Conservation (phyloP, 1,140 invertebrate genomes). For the Rhizoglyphus robini region DNA sequence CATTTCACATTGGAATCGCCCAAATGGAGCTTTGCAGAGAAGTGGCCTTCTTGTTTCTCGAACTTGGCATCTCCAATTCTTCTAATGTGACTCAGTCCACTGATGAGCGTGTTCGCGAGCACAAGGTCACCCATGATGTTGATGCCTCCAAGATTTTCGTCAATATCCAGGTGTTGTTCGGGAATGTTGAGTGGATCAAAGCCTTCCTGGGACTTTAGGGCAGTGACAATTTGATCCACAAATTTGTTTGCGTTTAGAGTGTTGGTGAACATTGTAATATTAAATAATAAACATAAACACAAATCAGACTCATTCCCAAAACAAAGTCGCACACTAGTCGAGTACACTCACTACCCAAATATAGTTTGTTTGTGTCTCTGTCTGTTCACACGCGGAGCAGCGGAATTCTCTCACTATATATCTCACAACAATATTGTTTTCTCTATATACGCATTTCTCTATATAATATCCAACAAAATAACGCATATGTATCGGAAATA, state of each 20-base stretch:
- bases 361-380: too few species aligned
- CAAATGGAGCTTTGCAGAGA: neutral
- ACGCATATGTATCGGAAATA: too few species aligned
- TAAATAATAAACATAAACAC: too few species aligned
- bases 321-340: too few species aligned
- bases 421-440: too few species aligned
- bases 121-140: neutral
- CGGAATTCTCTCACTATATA: too few species aligned
- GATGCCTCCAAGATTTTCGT: neutral
- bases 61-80: neutral
- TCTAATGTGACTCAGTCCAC: neutral
- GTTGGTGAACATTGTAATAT: too few species aligned
- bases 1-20: neutral
- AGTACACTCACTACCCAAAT: too few species aligned
- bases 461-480: too few species aligned
- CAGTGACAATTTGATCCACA: slow-evolving; percentile 13
- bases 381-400: too few species aligned
- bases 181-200: slow-evolving; percentile 9
- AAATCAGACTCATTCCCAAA: too few species aligned
- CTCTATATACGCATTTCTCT: too few species aligned
- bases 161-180: neutral
- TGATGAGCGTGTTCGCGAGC: neutral
- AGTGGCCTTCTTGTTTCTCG: neutral
- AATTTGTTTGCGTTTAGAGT: slow-evolving; percentile 6
- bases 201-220: neutral